Conservation (phyloP, 2,113 vertebrate species). For the Manacus vitellinus region DNA sequence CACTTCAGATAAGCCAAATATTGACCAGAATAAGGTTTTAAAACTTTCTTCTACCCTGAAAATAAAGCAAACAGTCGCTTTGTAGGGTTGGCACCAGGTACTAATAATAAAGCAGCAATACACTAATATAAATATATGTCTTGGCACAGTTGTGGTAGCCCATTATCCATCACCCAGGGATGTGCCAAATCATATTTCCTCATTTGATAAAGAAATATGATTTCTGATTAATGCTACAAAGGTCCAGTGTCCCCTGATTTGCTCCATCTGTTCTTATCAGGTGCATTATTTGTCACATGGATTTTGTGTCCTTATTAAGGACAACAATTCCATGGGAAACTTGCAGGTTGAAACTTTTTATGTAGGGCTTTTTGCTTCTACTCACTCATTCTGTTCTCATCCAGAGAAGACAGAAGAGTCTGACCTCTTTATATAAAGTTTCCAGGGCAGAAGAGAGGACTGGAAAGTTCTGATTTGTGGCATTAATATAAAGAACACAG, state of each 20-base stretch:
- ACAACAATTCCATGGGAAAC: background rate
- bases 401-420: background rate
- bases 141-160: background rate
- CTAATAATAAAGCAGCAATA: background rate
- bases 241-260: background rate
- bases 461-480: background rate
- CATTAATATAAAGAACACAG: background rate
- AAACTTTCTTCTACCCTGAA: conserved; percentile 97
- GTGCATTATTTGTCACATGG: background rate
- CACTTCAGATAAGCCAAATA: conserved; percentile 96
- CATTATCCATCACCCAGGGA: background rate
- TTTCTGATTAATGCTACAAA: background rate
- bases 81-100: background rate
- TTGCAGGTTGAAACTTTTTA: background rate
- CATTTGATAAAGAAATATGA: background rate
- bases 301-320: background rate
- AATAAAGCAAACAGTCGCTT: conserved; percentile 48
- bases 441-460: background rate
- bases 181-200: background rate
- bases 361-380: background rate
- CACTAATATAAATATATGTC: background rate
- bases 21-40: conserved; percentile 98
- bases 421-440: background rate
- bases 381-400: background rate
- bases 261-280: background rate